Conservation (phyloP, 2,888 invertebrate species). For the Pemphredon lugubris region DNA sequence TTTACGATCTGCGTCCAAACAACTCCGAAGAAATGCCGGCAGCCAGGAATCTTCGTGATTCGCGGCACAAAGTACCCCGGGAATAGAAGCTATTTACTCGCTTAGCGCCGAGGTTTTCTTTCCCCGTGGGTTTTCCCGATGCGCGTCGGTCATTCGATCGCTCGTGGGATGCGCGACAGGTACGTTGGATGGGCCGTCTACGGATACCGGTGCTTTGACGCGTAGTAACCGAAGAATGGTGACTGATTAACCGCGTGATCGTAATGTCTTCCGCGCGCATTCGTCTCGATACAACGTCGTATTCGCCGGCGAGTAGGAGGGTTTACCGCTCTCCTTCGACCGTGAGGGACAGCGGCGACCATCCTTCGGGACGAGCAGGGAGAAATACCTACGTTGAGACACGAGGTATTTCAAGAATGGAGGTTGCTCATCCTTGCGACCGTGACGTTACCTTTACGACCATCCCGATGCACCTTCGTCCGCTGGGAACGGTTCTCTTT, state of each 20-base stretch:
- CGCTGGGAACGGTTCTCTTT: slow-evolving; percentile 43
- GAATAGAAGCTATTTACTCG: slow-evolving; percentile 21
- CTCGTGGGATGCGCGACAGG: slow-evolving; percentile 9
- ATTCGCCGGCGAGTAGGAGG: neutral
- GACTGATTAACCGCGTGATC: slow-evolving; percentile 23
- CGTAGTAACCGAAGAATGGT: slow-evolving; percentile 10
- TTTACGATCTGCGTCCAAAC: slow-evolving; percentile 64
- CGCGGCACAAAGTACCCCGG: slow-evolving; percentile 18
- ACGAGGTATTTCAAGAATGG: slow-evolving; percentile 33
- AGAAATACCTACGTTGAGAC: slow-evolving; percentile 26
- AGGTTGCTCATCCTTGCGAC: slow-evolving; percentile 27
- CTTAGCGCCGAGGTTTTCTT: slow-evolving; percentile 1
- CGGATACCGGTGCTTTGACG: neutral
- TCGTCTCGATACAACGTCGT: slow-evolving; percentile 12
- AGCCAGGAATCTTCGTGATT: slow-evolving; percentile 22
- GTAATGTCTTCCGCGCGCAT: neutral
- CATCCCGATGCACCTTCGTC: slow-evolving; percentile 31
- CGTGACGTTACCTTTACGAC: slow-evolving; percentile 44
- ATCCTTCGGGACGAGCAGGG: slow-evolving; percentile 26
- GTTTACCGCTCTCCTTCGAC: slow-evolving; percentile 3
- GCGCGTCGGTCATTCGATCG: neutral
- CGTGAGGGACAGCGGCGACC: slow-evolving; percentile 5
- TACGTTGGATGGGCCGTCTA: neutral
- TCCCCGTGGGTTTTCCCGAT: neutral
- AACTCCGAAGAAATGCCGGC: slow-evolving; percentile 30